Evolutionary conservation across 2,113 vertebrate species (phyloP).

Genomic region (Sinocyclocheilus anophthalmus): DNA sequence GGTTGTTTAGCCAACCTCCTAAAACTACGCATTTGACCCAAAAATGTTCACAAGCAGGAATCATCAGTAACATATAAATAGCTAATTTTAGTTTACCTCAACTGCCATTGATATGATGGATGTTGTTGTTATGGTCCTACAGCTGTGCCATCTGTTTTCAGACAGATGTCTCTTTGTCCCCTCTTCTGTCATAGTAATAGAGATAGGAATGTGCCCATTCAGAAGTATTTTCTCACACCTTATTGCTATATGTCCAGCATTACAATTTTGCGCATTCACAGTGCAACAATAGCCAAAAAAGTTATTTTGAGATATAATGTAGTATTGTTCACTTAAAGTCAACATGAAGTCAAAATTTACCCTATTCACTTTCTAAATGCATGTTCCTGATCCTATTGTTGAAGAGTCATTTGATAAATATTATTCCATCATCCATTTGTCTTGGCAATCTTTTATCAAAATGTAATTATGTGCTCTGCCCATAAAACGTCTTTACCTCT

Average conservation of each 20-base stretch:
- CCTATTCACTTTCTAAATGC: background rate
- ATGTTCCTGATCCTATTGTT: background rate
- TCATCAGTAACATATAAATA: background rate
- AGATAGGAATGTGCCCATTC: constrained; percentile 12
- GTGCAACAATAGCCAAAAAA: background rate
- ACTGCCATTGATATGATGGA: background rate
- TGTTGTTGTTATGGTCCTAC: background rate
- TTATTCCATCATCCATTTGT: constrained; percentile 4
- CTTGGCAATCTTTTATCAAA: background rate
- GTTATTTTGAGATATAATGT: constrained; percentile 14
- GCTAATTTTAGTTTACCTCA: background rate
- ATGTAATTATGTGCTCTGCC: background rate
- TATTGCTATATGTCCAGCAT: background rate
- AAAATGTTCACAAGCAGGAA: background rate
- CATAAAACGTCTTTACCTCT: background rate
- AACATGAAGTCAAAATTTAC: background rate
- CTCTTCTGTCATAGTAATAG: background rate
- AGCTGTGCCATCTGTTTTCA: constrained; percentile 14
- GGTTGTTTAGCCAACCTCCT: background rate
- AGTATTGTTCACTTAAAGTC: background rate
- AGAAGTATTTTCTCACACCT: background rate
- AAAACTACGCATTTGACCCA: background rate
- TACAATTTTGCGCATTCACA: background rate
- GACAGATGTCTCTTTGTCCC: background rate
- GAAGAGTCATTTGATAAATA: background rate